Evolutionary conservation across 2,888 invertebrate genomes (phyloP).

Genomic region (Ophion obscuratus): DNA sequence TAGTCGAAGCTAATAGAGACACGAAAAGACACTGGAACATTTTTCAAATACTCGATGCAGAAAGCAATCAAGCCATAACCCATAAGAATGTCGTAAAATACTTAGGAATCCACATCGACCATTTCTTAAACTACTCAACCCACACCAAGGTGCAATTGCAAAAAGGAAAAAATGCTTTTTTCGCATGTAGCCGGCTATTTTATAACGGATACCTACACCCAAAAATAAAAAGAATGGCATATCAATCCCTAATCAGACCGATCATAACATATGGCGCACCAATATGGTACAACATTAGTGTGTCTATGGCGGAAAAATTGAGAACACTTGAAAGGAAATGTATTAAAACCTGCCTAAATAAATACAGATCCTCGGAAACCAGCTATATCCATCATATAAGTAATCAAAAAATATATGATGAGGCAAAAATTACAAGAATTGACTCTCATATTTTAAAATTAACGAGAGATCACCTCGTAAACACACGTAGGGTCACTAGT

Average conservation of each 20-base stretch:
- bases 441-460: constrained; percentile 52
- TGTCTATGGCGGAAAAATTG: constrained; percentile 15
- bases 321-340: constrained; percentile 43
- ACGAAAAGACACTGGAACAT: constrained; percentile 52
- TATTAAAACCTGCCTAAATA: constrained; percentile 16
- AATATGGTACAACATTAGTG: constrained; percentile 13
- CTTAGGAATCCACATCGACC: constrained; percentile 62
- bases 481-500: neutral
- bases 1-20: constrained; percentile 17
- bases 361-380: constrained; percentile 21
- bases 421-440: constrained; percentile 48
- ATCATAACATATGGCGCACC: constrained; percentile 25
- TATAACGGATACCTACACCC: constrained; percentile 51
- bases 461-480: constrained; percentile 48
- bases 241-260: constrained; percentile 37
- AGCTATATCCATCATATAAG: constrained; percentile 35
- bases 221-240: constrained; percentile 57
- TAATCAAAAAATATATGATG: constrained; percentile 56
- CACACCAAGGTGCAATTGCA: constrained; percentile 45
- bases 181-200: constrained; percentile 49
- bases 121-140: constrained; percentile 19
- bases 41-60: neutral
- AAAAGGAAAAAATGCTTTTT: constrained; percentile 65
- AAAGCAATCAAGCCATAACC: neutral
- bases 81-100: constrained; percentile 66